Base-by-base conservation (phyloP, 1,140 invertebrate species). In the Phenacoccus solenopsis region DNA sequence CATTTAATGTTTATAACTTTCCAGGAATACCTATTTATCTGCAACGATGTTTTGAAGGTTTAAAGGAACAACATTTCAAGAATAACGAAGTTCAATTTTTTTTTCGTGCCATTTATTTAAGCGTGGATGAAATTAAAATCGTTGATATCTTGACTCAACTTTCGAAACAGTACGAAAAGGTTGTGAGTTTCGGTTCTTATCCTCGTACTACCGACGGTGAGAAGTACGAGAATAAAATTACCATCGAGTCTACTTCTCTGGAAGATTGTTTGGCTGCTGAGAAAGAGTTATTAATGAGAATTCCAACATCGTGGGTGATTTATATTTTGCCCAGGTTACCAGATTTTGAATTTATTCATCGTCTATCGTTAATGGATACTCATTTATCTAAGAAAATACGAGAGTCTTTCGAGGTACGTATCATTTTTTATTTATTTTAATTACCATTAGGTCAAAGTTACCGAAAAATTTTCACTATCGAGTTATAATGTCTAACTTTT, bases 1-100 rank as follows among this genome's bases (percentile, higher is more conserved):
- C 91, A 9, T 76, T 80, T 59, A 93, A 93, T 79, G 88, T 92
- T 1, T 88, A 84, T 73, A 83, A 90, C 59, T 89, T 93, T 75
- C 90, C 91, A 32, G 90, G 90, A 10, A 85, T 91, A 59, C 89
- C 90, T 12, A 77, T 81, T 70, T 84, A 87, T 73, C 78, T 90
- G 59, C 78, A 87, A 74, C 78, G 76, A 68, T 79, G 82, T n/a
- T 89, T 90, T 72, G 73, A 74, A 12, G 59, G 72, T 56, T 76
- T 84, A 24, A 70, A 77, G 70, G 72, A 75, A 38, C 28, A 32
- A 59, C 38, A 59, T 35, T 61, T 69, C 32, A 1, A 5, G 20
- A 56, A 28, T 32, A 27, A 10, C 13, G 61, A 67, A 57, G 61
- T 69, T 10, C 25, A 25, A 27, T 80, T 84, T 74, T 76, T 79